phyloP scores from a whole-genome alignment of 2,888 invertebrate genomes.

The Hirtodrosophila cameraria region DNA sequence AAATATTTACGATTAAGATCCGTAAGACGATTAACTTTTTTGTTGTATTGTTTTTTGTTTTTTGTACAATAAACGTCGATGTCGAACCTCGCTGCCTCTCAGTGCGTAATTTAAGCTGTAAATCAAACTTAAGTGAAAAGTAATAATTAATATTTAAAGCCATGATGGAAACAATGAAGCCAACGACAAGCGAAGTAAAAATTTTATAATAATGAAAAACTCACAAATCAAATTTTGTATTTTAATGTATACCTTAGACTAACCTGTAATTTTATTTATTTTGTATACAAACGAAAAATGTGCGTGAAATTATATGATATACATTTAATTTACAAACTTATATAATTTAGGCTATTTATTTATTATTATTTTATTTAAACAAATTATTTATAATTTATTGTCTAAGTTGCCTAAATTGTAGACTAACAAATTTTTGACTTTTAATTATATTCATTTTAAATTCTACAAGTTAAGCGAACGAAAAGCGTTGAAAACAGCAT shows the following conservation, averaged over 20 bases:
- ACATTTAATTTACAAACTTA: constrained; percentile 19
- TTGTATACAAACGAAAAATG: constrained; percentile 23
- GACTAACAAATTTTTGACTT: constrained; percentile 63
- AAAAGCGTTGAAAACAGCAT: constrained; percentile 53
- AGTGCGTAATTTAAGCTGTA: constrained; percentile 72
- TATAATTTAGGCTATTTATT: constrained; percentile 65
- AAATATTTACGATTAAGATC: constrained; percentile 46
- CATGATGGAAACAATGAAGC: constrained; percentile 46
- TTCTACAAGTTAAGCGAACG: constrained; percentile 27
- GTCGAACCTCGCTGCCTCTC: constrained; percentile 83
- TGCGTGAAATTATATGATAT: constrained; percentile 61
- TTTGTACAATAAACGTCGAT: constrained; percentile 51
- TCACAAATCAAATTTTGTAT: constrained; percentile 67
- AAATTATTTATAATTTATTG: constrained; percentile 54
- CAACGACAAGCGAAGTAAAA: constrained; percentile 48
- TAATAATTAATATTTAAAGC: constrained; percentile 25
- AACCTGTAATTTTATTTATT: constrained; percentile 56
- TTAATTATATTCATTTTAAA: constrained; percentile 30
- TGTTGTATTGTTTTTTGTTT: too few species aligned
- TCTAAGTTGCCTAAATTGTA: constrained; percentile 50
- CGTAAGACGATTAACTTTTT: constrained; percentile 7
- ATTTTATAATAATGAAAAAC: constrained; percentile 15
- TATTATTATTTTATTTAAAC: constrained; percentile 50
- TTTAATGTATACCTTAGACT: constrained; percentile 44
- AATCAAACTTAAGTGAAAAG: constrained; percentile 35